Percentiles rank a stretch among this genome's conserved stretches.
These are phyloP conservation scores for Anisognathus igniventris DNA, from an alignment of 2,797 vertebrate species.

Conservation along the genomic window DNA sequence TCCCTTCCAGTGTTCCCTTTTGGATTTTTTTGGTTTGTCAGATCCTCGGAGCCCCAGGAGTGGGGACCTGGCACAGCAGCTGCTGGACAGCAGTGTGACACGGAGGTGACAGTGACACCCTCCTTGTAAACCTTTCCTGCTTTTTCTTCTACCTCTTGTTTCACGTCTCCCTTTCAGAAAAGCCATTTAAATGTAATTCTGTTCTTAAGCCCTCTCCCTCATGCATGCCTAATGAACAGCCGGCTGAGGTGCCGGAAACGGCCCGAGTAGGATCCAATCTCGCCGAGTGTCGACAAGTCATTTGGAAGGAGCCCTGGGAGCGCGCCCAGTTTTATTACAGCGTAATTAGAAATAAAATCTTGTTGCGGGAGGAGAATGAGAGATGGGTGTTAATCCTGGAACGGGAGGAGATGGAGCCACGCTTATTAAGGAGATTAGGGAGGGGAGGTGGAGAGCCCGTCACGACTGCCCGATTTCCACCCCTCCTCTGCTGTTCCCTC, in stretches of 20 bases:
- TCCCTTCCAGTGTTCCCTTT: not conserved
- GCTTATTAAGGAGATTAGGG: constrained; percentile 58
- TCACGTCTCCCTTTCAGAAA: constrained; percentile 71
- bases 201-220: constrained; percentile 78
- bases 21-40: not conserved
- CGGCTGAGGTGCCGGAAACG: constrained; percentile 73
- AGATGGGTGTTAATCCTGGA: constrained; percentile 74
- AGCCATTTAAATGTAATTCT: constrained; percentile 82
- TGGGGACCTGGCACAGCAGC: not conserved
- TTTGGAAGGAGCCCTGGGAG: constrained; percentile 80
- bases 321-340: constrained; percentile 77
- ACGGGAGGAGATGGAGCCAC: constrained; percentile 57
- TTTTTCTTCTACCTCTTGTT: not conserved
- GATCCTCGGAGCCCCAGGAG: not conserved
- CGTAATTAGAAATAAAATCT: constrained; percentile 83
- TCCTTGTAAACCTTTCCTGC: constrained; percentile 45
- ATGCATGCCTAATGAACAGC: constrained; percentile 82
- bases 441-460: constrained; percentile 6
- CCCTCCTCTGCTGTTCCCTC: not conserved
- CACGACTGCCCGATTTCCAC: not conserved
- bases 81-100: not conserved
- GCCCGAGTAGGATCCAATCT: constrained; percentile 73
- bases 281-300: constrained; percentile 76
- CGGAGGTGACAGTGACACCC: constrained; percentile 29
- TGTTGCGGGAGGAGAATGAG: constrained; percentile 76